Percentiles rank a stretch among this genome's conserved stretches.
These are phyloP conservation scores for Monochamus saltuarius DNA, from an alignment of 1,140 invertebrate genomes.

Conservation along the genomic window DNA sequence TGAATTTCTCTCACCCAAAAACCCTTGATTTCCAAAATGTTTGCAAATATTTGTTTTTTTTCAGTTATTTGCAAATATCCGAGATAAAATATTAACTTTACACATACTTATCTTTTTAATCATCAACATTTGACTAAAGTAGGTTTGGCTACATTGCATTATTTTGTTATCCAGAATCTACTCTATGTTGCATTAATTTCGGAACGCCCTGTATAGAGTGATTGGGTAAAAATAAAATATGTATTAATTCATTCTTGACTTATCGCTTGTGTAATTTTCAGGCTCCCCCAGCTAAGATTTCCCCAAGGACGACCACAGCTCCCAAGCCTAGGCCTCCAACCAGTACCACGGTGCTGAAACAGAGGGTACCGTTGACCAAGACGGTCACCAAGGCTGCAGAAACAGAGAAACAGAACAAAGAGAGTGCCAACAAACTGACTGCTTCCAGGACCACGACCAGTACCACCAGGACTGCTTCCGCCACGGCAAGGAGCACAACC, in stretches of 20 bases:
- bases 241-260: background rate
- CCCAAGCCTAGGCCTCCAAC: constrained; percentile 24
- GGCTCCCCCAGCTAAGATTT: constrained; percentile 15
- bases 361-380: constrained; percentile 34
- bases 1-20: no score
- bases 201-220: no score
- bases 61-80: no score
- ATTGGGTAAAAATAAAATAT: no score
- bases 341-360: constrained; percentile 44
- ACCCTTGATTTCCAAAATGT: no score
- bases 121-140: no score
- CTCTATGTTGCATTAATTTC: no score
- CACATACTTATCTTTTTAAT: no score
- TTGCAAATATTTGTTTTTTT: no score
- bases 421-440: constrained; percentile 61
- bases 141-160: no score
- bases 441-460: constrained; percentile 50
- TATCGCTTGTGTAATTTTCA: background rate
- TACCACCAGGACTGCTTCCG: constrained; percentile 40
- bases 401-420: constrained; percentile 61
- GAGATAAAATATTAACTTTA: no score
- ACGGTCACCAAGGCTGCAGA: constrained; percentile 44
- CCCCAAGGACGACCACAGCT: constrained; percentile 19
- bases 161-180: no score
- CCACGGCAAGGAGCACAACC: constrained; percentile 52